Base-by-base conservation (phyloP, 2,888 invertebrate species). In the Tenthredo notha region DNA sequence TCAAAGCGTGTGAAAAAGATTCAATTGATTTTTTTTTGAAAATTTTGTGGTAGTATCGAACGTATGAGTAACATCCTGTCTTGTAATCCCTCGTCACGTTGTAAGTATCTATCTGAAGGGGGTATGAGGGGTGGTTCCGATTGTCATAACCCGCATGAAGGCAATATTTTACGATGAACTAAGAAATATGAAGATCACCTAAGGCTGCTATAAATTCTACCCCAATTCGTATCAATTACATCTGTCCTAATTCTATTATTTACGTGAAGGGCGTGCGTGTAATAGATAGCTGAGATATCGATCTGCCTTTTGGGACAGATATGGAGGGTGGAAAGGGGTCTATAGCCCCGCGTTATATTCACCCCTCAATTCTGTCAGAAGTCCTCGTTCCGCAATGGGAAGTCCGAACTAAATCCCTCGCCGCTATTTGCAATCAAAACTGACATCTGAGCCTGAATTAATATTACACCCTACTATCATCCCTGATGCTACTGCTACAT, bases 181-280 rank as follows among this genome's bases (percentile, higher is more conserved):
- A 61, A 77, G 61, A 84, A 74, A 84, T 84, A 84, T 40, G 84
- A 84, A 75, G 88, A 87, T 88, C 89, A 88, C 89, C 89, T 87
- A 88, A 85, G 85, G 86, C 74, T 29, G n/a, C 72, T 87, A 88
- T 89, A 90, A 91, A 90, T 91, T 89, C 87, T 86, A 43, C 84
- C 86, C 87, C 89, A 90, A 90, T 91, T 91, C 90, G 89, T 89
- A 90, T 89, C 90, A 91, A 91, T 91, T 91, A 88, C 88, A 85
- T 87, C 86, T 85, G 87, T 86, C 85, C 85, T 83, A 83, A 85
- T 85, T 82, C 86, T 88, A 90, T 90, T 88, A 90, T 89, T 90
- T 72, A 84, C 47, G 74, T 43, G 43, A 77, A n/a, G 74, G 40
- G 74, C 43, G 74, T 74, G 74, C 43, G 43, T 40, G 74, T 74